Evolutionary conservation across 2,797 vertebrate genomes (phyloP).

Genomic region (Eutrigla gurnardus): DNA sequence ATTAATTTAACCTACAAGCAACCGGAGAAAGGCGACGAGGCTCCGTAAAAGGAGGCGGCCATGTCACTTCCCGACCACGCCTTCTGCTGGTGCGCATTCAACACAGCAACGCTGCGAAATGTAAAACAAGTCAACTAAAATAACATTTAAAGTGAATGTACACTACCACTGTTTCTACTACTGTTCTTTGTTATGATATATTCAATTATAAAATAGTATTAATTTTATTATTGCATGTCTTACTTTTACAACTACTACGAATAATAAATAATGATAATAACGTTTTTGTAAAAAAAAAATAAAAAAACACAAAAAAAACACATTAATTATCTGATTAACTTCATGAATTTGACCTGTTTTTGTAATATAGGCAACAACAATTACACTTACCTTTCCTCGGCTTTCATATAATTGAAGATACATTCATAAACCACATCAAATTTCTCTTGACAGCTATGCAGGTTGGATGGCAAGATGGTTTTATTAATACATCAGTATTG

Average conservation of each 20-base stretch:
- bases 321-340: no score
- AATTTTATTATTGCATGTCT: not conserved
- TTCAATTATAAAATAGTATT: not conserved
- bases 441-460: not conserved
- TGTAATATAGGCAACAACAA: not conserved
- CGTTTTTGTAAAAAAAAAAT: not conserved
- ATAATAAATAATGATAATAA: not conserved
- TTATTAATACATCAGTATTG: not conserved
- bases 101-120: conserved; percentile 26
- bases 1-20: conserved; percentile 57
- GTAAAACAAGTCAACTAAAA: not conserved
- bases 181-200: not conserved
- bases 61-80: conserved; percentile 83
- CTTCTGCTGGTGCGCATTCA: conserved; percentile 53
- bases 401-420: not conserved
- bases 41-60: conserved; percentile 71
- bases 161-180: not conserved
- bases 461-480: not conserved
- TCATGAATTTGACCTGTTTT: not conserved
- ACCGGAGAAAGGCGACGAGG: conserved; percentile 39
- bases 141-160: not conserved
- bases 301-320: no score
- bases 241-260: not conserved
- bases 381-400: not conserved
- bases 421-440: not conserved